Percentiles rank a stretch among this genome's conserved stretches.
phyloP scores from a whole-genome alignment of 1,140 invertebrate genomes.

The Drosophila ercepeae region DNA sequence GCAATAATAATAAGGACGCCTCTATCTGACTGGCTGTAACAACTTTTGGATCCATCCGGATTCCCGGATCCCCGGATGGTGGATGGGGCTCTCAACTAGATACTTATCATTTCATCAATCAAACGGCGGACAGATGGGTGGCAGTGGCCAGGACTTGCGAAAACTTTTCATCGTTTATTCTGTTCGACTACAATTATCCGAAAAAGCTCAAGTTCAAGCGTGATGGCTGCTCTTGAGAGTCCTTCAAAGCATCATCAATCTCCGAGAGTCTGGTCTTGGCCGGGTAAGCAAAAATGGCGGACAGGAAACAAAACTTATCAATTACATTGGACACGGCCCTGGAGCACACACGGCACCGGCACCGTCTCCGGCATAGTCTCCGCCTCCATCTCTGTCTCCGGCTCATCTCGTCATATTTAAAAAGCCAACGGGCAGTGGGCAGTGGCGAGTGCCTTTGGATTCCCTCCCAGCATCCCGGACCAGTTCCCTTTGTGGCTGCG shows the following conservation, averaged over 20 bases:
- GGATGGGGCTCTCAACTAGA: conserved; percentile 38
- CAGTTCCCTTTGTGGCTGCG: conserved; percentile 44
- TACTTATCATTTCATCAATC: conserved; percentile 82
- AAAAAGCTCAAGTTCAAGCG: conserved; percentile 49
- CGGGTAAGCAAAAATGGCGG: conserved; percentile 60
- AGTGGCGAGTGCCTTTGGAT: conserved; percentile 17
- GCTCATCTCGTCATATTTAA: conserved; percentile 77
- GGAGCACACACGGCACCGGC: conserved; percentile 5
- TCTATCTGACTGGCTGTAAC: conserved; percentile 47
- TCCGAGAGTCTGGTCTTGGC: conserved; percentile 45
- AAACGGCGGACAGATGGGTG: conserved; percentile 49
- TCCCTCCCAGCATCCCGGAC: conserved; percentile 5
- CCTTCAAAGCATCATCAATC: conserved; percentile 79
- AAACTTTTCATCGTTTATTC: conserved; percentile 80
- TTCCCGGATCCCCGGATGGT: neutral
- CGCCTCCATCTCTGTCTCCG: too few relatives aligned
- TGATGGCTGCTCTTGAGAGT: conserved; percentile 33
- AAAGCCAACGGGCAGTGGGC: conserved; percentile 46
- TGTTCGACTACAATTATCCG: conserved; percentile 65
- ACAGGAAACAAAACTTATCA: conserved; percentile 71
- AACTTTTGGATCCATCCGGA: conserved; percentile 46
- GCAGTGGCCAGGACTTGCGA: conserved; percentile 24
- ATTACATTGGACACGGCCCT: conserved; percentile 63
- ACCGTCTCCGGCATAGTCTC: too few relatives aligned
- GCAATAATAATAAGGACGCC: conserved; percentile 73